Evolutionary conservation across 2,888 invertebrate genomes (phyloP).

Genomic region (Crematogaster levior): DNA sequence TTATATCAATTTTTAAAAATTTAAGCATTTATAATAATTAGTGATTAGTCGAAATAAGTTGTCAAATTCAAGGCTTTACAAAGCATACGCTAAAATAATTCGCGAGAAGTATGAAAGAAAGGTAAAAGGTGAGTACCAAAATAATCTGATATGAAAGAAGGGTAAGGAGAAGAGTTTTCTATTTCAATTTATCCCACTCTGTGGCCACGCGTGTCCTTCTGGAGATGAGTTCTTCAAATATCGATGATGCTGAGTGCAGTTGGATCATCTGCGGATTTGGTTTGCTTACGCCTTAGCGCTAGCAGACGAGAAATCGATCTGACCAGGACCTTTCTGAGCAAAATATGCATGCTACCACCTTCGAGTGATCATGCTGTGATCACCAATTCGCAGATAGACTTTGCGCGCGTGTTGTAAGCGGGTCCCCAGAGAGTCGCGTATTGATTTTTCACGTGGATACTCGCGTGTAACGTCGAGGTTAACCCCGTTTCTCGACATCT

Average conservation of each 20-base stretch:
- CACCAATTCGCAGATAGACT: conserved; percentile 66
- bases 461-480: conserved; percentile 79
- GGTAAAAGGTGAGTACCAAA: background rate
- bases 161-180: background rate
- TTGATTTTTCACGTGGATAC: conserved; percentile 83
- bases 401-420: conserved; percentile 61
- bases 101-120: background rate
- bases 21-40: background rate
- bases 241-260: conserved; percentile 25
- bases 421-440: conserved; percentile 74
- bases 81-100: background rate
- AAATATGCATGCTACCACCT: conserved; percentile 21
- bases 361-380: conserved; percentile 56
- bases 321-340: conserved; percentile 20
- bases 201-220: background rate
- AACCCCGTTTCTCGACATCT: conserved; percentile 75
- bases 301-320: conserved; percentile 68
- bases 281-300: background rate
- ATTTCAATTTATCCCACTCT: conserved; percentile 7
- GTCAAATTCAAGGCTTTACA: background rate
- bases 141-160: conserved; percentile 5
- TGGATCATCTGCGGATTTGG: conserved; percentile 57
- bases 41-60: background rate
- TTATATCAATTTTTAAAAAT: background rate
- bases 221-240: conserved; percentile 3